Conservation (phyloP, 2,113 vertebrate species). For the Ciconia boyciana region DNA sequence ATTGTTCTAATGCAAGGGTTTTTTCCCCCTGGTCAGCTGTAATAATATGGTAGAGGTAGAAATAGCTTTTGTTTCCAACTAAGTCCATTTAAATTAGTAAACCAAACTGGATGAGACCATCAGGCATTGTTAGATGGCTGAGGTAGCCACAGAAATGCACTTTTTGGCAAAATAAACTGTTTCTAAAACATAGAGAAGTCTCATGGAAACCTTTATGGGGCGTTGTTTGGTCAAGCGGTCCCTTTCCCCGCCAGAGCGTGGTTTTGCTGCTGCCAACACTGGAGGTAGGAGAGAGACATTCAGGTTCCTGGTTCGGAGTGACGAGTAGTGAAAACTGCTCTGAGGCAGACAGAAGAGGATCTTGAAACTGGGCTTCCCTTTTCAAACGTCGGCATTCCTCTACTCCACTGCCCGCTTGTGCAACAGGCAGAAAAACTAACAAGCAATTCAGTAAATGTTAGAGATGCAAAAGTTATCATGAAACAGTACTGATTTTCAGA, state of each 20-base stretch:
- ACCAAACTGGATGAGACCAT: background rate
- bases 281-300: background rate
- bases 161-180: background rate
- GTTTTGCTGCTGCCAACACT: background rate
- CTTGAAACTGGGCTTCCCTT: background rate
- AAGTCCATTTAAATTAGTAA: background rate
- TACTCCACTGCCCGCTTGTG: background rate
- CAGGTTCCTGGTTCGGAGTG: background rate
- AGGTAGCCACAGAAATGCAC: background rate
- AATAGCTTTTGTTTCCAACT: background rate
- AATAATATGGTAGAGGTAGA: background rate
- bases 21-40: background rate
- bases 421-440: background rate
- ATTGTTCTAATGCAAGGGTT: background rate
- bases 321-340: background rate
- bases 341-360: background rate
- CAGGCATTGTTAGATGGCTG: background rate
- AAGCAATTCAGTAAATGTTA: background rate
- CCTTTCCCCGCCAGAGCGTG: fast-evolving
- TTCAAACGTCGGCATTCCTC: background rate
- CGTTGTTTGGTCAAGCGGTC: background rate
- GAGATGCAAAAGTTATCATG: background rate
- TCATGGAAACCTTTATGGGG: background rate
- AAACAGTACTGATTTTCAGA: background rate
- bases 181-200: background rate